Conservation (phyloP, 2,113 vertebrate genomes). For the Ondatra zibethicus region DNA sequence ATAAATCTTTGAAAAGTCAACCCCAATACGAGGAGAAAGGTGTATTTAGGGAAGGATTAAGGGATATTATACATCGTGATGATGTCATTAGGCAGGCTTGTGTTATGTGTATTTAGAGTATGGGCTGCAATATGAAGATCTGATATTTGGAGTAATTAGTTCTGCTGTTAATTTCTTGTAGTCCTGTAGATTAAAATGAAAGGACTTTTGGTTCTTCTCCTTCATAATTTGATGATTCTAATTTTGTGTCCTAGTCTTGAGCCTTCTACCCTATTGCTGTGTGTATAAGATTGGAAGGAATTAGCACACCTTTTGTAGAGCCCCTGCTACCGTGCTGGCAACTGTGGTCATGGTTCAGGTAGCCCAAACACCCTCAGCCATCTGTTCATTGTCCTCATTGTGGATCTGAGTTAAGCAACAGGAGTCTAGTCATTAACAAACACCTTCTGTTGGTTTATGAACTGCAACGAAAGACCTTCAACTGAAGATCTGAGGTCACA, state of each 20-base stretch:
- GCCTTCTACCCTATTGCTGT: not conserved
- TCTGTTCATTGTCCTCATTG: constrained; percentile 56
- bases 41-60: not conserved
- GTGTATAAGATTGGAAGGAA: not conserved
- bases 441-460: constrained; percentile 61
- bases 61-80: not conserved
- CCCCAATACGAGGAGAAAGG: not conserved
- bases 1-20: not conserved
- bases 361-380: not conserved
- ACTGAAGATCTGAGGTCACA: constrained; percentile 45
- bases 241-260: constrained; percentile 14
- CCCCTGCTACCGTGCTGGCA: not conserved
- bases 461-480: constrained; percentile 51
- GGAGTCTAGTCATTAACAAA: constrained; percentile 60
- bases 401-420: constrained; percentile 18
- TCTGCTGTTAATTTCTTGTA: not conserved
- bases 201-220: constrained; percentile 33
- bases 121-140: constrained; percentile 27
- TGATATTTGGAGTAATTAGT: constrained; percentile 3
- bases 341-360: constrained; percentile 16
- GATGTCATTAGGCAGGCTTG: not conserved
- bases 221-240: not conserved
- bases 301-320: not conserved
- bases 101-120: not conserved
- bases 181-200: constrained; percentile 1